phyloP scores from a whole-genome alignment of 2,113 vertebrate species.

The Oenanthe melanoleuca region DNA sequence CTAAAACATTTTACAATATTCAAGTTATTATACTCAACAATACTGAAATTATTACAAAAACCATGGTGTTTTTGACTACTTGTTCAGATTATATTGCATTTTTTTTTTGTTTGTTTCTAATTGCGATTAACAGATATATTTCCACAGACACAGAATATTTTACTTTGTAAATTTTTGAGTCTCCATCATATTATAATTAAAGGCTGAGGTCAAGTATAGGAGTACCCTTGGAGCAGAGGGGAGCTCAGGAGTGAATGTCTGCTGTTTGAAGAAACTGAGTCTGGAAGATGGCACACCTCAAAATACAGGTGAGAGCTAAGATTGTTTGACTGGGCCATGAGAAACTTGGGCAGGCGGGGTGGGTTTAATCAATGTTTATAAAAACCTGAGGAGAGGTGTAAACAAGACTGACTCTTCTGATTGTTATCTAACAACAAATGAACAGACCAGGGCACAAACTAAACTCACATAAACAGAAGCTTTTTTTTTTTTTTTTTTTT shows the following conservation, averaged over 20 bases:
- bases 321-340: not conserved
- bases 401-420: not conserved
- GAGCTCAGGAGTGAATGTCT: not conserved
- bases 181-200: not conserved
- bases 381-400: not conserved
- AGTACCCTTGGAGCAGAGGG: not conserved
- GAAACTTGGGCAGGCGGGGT: not conserved
- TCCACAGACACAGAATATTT: not conserved
- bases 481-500: not conserved
- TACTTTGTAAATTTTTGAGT: not conserved
- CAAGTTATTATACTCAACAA: not conserved
- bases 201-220: not conserved
- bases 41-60: not conserved
- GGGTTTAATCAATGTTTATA: not conserved
- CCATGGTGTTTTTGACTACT: not conserved
- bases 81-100: not conserved
- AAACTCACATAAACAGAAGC: not conserved
- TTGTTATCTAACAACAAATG: not conserved
- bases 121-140: not conserved
- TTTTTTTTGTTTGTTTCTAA: not conserved
- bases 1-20: not conserved
- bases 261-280: not conserved
- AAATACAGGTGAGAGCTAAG: not conserved
- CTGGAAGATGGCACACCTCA: not conserved
- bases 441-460: not conserved